Base-by-base conservation (phyloP, 2,113 vertebrate genomes). In the Gallinago jamesoni region DNA sequence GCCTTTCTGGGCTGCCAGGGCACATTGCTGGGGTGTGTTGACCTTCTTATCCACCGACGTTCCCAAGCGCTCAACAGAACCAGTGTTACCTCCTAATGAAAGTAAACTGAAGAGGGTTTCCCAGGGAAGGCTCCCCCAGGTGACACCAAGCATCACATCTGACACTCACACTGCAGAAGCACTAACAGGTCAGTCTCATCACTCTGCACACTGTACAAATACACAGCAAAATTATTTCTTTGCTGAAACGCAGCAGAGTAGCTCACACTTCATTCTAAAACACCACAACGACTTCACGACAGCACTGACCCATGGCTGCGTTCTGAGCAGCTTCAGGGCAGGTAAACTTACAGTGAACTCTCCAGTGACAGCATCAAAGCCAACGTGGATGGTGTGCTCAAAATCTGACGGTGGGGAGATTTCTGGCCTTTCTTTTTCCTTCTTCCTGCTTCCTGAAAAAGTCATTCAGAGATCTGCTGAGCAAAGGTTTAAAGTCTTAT, bases 311-410 rank as follows among this genome's bases (percentile, higher is more conserved):
- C 19, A 1, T 2, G 2, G 68, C 24, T 33, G 37, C 6, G 41
- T 57, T 30, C 48, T 31, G 30, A 78, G 59, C 9, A 59, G 19
- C 22, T 45, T 33, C 33, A 45, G 84, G 59, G 17, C 37, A 60
- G 35, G 53, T 48, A 84, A 70, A 98, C 99, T 98, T 96, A 99
- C 99, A 93, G 99, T 99, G 96, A 99, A 99, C 97, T 99, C 99
- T 87, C 99, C 99, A 33, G 99, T 99, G 73, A 99, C 99, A 64
- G 99, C 99, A 96, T 99, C 99, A 69, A 99, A 99, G 63, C 99
- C 99, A 80, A 99, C 99, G 72, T 99, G 99, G 86, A 99, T 99
- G 73, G 99, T 99, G 69, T 99, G 99, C 56, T 99, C 99, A 97
- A 99, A 99, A 93, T 99, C 99, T 79, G 99, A 99, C 0, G 99